A percentile compares a stretch with the other conserved stretches of the same genome.
phyloP scores from a whole-genome alignment of 1,140 invertebrate species.

The Drosophila repleta region DNA sequence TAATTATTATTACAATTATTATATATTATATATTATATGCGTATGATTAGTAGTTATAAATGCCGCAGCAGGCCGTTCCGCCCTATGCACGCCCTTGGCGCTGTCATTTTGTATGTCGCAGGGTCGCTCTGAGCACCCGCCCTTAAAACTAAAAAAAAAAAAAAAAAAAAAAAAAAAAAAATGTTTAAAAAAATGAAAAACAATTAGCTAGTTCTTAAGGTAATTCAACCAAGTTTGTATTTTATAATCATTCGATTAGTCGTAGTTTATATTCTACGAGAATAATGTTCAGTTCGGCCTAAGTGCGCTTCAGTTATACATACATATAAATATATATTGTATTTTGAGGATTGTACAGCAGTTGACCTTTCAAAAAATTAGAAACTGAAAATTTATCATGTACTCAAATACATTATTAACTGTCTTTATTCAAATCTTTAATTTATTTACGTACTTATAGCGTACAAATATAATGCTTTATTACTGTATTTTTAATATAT shows the following conservation, averaged over 20 bases:
- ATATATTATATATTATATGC: slow-evolving; percentile 72
- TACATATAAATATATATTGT: slow-evolving; percentile 50
- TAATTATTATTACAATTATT: slow-evolving; percentile 76
- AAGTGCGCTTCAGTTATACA: slow-evolving; percentile 54
- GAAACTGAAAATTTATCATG: slow-evolving; percentile 68
- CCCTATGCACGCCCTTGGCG: slow-evolving; percentile 50
- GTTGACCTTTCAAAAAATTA: slow-evolving; percentile 65
- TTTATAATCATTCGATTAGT: slow-evolving; percentile 72
- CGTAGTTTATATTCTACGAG: slow-evolving; percentile 57
- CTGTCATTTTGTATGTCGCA: slow-evolving; percentile 42
- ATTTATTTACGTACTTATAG: slow-evolving; percentile 47
- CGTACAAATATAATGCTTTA: slow-evolving; percentile 64
- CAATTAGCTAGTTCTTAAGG: slow-evolving; percentile 65
- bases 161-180: slow-evolving; percentile 30
- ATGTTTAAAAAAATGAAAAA: slow-evolving; percentile 22
- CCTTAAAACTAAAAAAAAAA: slow-evolving; percentile 53
- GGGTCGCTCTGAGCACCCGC: slow-evolving; percentile 67
- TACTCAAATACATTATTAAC: slow-evolving; percentile 63
- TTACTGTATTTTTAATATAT: slow-evolving; percentile 58
- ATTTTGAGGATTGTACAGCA: slow-evolving; percentile 72
- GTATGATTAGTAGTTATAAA: slow-evolving; percentile 69
- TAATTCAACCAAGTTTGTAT: slow-evolving; percentile 69
- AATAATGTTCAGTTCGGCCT: slow-evolving; percentile 52
- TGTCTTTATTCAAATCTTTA: slow-evolving; percentile 45
- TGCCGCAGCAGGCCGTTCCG: slow-evolving; percentile 69